Evolutionary conservation across 2,113 vertebrate species (phyloP).

Genomic region (Ciconia boyciana): DNA sequence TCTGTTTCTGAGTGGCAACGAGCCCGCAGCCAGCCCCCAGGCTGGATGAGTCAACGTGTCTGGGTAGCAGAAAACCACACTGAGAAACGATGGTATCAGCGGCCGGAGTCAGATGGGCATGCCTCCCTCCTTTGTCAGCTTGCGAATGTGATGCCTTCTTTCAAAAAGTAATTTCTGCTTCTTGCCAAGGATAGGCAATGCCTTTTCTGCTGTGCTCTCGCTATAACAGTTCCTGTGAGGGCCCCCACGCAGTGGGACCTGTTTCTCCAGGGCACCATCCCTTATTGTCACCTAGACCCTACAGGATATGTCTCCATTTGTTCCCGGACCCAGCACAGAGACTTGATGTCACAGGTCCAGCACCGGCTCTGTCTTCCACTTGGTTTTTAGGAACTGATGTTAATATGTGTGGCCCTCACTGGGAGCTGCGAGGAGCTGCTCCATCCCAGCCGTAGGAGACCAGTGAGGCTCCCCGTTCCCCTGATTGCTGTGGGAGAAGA

Average conservation of each 20-base stretch:
- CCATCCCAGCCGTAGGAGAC: background rate
- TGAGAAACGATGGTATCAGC: fast-evolving
- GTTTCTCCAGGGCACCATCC: background rate
- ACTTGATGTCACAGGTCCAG: background rate
- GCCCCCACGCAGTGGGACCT: background rate
- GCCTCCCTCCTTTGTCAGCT: background rate
- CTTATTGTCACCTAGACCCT: background rate
- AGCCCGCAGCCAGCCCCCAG: fast-evolving
- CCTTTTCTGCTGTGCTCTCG: background rate
- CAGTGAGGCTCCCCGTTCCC: fast-evolving
- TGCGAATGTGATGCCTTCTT: background rate
- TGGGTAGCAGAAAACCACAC: background rate
- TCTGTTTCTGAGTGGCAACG: fast-evolving
- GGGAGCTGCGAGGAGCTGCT: background rate
- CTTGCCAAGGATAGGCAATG: background rate
- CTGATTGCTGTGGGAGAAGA: background rate
- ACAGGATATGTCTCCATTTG: background rate
- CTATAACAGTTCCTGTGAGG: background rate
- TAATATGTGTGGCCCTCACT: fast-evolving
- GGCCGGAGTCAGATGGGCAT: background rate
- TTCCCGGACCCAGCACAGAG: background rate
- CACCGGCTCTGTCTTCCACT: background rate
- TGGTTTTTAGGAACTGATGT: background rate
- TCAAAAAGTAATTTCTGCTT: background rate
- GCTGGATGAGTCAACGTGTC: background rate